These are phyloP conservation scores for Grammomys dolichurus DNA, from an alignment of 2,113 vertebrate genomes.

Conservation along the genomic window DNA sequence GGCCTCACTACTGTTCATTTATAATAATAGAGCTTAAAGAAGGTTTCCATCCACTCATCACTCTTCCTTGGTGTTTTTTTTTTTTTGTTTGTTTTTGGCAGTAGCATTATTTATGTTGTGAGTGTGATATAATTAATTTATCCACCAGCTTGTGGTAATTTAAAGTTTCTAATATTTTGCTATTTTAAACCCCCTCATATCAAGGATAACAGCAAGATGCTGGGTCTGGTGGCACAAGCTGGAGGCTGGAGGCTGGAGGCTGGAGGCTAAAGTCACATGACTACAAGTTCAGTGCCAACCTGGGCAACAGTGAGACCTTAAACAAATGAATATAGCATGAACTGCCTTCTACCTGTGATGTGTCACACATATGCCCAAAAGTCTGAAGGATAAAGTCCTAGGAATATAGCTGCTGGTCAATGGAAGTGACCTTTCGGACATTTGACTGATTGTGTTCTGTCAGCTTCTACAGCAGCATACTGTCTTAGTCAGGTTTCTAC, in stretches of 20 bases:
- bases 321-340: background rate
- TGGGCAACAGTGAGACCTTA: background rate
- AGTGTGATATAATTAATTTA: background rate
- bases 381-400: background rate
- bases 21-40: constrained; percentile 11
- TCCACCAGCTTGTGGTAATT: background rate
- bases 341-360: background rate
- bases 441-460: background rate
- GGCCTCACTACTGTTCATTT: too few relatives aligned
- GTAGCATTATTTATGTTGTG: background rate
- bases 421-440: constrained; percentile 37
- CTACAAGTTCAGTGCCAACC: background rate
- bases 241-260: too few relatives aligned
- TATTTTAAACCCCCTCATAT: background rate
- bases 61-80: too few relatives aligned
- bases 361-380: background rate
- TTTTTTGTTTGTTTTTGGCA: background rate
- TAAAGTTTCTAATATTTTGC: constrained; percentile 32
- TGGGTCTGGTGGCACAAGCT: background rate
- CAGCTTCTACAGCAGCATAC: background rate
- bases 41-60: constrained; percentile 35
- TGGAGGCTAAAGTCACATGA: background rate
- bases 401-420: background rate
- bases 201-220: background rate
- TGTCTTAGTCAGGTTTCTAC: too few relatives aligned